These are phyloP conservation scores for Latrodectus elegans DNA, from an alignment of 2,888 invertebrate species.

Conservation along the genomic window DNA sequence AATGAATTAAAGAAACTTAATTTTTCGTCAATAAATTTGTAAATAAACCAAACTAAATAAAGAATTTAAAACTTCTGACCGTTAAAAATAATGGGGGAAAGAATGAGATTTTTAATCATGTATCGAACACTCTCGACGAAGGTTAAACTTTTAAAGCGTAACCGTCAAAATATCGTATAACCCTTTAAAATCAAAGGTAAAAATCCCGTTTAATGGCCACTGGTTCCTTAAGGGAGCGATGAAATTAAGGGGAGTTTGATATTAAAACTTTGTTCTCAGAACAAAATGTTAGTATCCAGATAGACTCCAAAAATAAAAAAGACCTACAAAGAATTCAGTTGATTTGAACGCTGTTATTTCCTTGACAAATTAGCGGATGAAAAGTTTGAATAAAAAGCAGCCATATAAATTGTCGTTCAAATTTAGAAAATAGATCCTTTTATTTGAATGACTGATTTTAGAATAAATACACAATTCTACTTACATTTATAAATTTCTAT, in stretches of 20 bases:
- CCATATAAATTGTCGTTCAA: too few relatives aligned
- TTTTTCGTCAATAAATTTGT: too few relatives aligned
- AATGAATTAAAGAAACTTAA: too few relatives aligned
- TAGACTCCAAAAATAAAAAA: not conserved
- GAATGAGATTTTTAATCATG: not conserved
- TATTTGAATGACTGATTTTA: too few relatives aligned
- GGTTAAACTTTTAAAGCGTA: not conserved
- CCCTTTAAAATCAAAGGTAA: slow-evolving; percentile 23
- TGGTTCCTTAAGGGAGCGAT: slow-evolving; percentile 23
- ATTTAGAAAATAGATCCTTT: too few relatives aligned
- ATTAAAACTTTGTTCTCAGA: slow-evolving; percentile 32
- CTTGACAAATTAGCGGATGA: slow-evolving; percentile 7
- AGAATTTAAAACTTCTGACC: too few relatives aligned
- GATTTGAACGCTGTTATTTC: slow-evolving; percentile 38
- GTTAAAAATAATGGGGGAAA: not conserved
- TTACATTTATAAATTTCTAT: too few relatives aligned
- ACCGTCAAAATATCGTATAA: slow-evolving; percentile 36
- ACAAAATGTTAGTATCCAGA: not conserved
- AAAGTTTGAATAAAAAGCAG: too few relatives aligned
- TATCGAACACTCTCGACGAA: not conserved
- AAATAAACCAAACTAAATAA: too few relatives aligned
- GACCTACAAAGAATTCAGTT: slow-evolving; percentile 45
- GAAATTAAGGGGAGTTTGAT: slow-evolving; percentile 44
- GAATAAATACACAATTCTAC: too few relatives aligned
- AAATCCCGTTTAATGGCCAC: slow-evolving; percentile 11